phyloP scores from a whole-genome alignment of 2,888 invertebrate genomes.

The Tigriopus californicus region DNA sequence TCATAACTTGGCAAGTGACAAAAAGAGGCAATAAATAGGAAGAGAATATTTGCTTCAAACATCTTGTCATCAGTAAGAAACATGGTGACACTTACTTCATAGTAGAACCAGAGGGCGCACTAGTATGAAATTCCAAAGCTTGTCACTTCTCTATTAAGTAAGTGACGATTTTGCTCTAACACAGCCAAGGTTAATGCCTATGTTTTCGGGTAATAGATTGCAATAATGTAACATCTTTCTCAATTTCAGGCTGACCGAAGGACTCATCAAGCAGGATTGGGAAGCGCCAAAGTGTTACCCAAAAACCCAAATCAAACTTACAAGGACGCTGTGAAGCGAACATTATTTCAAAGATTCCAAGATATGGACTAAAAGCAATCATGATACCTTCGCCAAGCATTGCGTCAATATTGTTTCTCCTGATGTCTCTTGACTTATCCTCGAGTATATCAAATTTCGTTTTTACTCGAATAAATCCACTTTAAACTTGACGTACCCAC shows the following conservation, averaged over 20 bases:
- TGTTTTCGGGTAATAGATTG: neutral
- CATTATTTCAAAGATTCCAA: constrained; percentile 69
- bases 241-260: constrained; percentile 38
- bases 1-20: too few relatives aligned
- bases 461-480: too few relatives aligned
- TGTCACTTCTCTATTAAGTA: too few relatives aligned
- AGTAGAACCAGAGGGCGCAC: neutral
- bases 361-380: constrained; percentile 38
- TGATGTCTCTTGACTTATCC: too few relatives aligned
- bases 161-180: too few relatives aligned
- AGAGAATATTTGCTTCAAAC: too few relatives aligned
- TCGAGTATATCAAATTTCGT: too few relatives aligned
- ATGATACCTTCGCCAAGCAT: neutral
- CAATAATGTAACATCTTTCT: neutral
- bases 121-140: too few relatives aligned
- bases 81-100: constrained; percentile 3
- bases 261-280: constrained; percentile 60
- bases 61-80: too few relatives aligned
- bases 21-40: too few relatives aligned
- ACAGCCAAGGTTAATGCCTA: neutral
- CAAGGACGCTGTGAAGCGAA: constrained; percentile 70
- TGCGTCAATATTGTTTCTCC: neutral
- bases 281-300: constrained; percentile 56
- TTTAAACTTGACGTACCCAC: too few relatives aligned
- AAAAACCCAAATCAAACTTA: constrained; percentile 65